Percentiles rank a stretch among this genome's conserved stretches.
phyloP scores from a whole-genome alignment of 92 coral and sea anemone genomes.

The Blastomussa wellsi region DNA sequence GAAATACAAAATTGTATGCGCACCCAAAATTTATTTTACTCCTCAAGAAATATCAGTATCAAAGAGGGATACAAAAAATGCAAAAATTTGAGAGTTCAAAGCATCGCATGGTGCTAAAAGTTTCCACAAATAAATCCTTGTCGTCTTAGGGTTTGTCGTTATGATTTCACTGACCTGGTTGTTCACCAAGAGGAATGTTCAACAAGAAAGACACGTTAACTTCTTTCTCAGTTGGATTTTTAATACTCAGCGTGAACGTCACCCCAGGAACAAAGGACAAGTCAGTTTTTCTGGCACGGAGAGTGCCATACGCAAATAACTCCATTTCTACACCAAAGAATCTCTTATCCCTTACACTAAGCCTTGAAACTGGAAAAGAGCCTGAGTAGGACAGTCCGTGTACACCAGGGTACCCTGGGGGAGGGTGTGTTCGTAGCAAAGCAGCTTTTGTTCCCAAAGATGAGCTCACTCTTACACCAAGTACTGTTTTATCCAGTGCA shows the following conservation, averaged over 20 bases:
- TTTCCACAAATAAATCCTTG: too few species aligned
- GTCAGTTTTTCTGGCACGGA: constrained; percentile 65
- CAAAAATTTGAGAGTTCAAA: too few species aligned
- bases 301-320: constrained; percentile 69
- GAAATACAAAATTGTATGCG: too few species aligned
- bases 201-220: constrained; percentile 75
- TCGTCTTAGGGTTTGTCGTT: too few species aligned
- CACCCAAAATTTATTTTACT: too few species aligned
- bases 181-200: constrained; percentile 80
- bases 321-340: constrained; percentile 78
- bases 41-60: too few species aligned
- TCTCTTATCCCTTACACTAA: constrained; percentile 58
- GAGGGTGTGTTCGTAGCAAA: constrained; percentile 84
- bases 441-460: constrained; percentile 59
- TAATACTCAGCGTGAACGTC: constrained; percentile 64
- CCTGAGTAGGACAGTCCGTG: constrained; percentile 78
- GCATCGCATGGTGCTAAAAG: too few species aligned
- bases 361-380: constrained; percentile 76
- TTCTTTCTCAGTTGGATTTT: constrained; percentile 66
- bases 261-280: constrained; percentile 75
- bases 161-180: too few species aligned
- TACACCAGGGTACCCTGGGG: constrained; percentile 80
- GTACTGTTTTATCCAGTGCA: constrained; percentile 73
- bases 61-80: too few species aligned
- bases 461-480: constrained; percentile 72